Conservation (phyloP, 2,113 vertebrate species). For the Burhinus oedicnemus region DNA sequence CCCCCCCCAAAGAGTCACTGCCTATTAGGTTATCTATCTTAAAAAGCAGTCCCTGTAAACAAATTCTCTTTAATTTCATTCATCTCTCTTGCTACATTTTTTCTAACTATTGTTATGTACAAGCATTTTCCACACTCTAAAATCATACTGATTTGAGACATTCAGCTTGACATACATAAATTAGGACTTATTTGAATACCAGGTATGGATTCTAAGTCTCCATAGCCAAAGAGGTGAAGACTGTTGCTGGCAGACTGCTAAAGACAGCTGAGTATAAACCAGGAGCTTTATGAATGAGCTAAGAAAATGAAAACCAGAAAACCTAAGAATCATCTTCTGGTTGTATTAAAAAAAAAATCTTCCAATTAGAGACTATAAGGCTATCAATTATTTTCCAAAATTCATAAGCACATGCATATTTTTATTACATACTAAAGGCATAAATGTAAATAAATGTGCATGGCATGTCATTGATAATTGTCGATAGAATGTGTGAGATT, state of each 20-base stretch:
- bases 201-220: not conserved
- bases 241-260: not conserved
- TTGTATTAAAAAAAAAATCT: not conserved
- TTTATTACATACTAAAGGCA: not conserved
- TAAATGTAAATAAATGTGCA: not conserved
- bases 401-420: not conserved
- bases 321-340: not conserved
- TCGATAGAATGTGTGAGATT: not conserved
- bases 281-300: not conserved
- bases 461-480: not conserved
- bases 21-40: not conserved
- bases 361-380: not conserved
- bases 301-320: not conserved
- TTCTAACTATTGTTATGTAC: not conserved
- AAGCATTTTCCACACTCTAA: not conserved
- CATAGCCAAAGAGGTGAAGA: not conserved
- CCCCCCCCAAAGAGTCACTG: fast-evolving
- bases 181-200: not conserved
- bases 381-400: not conserved
- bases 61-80: not conserved
- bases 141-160: not conserved
- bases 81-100: not conserved
- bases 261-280: not conserved
- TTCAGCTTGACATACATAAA: not conserved
- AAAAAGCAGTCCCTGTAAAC: not conserved